Percentiles rank a stretch among this genome's conserved stretches.
phyloP scores from a whole-genome alignment of 2,113 vertebrate genomes.

The Vireo altiloquus region DNA sequence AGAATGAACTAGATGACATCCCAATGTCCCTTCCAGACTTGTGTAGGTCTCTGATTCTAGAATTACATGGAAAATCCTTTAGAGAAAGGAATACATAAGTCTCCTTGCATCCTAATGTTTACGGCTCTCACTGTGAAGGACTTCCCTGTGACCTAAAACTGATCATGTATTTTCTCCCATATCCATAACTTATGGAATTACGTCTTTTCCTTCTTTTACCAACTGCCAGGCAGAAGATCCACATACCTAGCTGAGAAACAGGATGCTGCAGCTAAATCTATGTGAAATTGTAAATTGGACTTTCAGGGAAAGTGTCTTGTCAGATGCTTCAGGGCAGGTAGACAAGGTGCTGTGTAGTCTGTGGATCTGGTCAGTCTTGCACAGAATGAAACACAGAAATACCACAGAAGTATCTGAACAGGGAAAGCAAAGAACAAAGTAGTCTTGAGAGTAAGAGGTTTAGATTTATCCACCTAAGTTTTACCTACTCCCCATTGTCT shows the following conservation, averaged over 20 bases:
- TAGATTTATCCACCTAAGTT: neutral
- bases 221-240: neutral
- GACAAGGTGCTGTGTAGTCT: neutral
- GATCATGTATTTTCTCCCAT: neutral
- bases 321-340: neutral
- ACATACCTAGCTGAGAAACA: neutral
- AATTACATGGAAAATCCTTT: neutral
- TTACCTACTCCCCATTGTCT: neutral
- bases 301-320: neutral
- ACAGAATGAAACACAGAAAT: neutral
- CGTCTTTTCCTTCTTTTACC: neutral
- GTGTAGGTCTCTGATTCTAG: neutral
- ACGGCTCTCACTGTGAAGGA: neutral
- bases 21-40: neutral
- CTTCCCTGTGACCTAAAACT: neutral
- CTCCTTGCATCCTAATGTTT: neutral
- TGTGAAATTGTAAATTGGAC: neutral
- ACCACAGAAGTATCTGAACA: neutral
- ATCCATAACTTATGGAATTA: neutral
- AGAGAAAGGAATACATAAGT: neutral
- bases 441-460: neutral
- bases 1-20: neutral
- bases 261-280: neutral
- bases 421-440: neutral
- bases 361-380: neutral